A percentile compares a stretch with the other conserved stretches of the same genome.
These are phyloP conservation scores for Drosophila neotestacea DNA, from an alignment of 2,888 invertebrate genomes.

Conservation along the genomic window DNA sequence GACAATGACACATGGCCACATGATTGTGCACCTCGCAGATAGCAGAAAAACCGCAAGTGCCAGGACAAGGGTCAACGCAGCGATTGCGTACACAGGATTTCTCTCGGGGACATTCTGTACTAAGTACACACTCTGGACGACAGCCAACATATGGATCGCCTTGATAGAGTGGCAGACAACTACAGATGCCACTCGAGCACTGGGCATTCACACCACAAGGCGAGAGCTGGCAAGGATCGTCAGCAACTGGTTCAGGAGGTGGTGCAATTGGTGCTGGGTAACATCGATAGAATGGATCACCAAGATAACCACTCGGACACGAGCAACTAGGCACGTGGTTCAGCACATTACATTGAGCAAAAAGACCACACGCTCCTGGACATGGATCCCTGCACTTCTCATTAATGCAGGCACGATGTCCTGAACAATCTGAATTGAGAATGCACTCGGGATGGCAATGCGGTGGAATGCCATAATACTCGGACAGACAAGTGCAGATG, in stretches of 20 bases:
- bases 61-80: conserved; percentile 90
- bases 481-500: conserved; percentile 88
- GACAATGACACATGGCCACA: conserved; percentile 88
- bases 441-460: conserved; percentile 90
- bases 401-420: conserved; percentile 89
- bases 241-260: conserved; percentile 57
- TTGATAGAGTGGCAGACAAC: conserved; percentile 88
- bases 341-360: conserved; percentile 90
- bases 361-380: conserved; percentile 89
- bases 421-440: conserved; percentile 89
- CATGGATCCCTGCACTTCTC: conserved; percentile 91
- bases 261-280: conserved; percentile 82
- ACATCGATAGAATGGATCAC: conserved; percentile 89
- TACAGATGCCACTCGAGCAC: conserved; percentile 89
- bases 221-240: conserved; percentile 89
- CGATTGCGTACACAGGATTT: conserved; percentile 90
- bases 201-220: conserved; percentile 91
- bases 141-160: conserved; percentile 91
- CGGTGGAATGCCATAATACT: conserved; percentile 89
- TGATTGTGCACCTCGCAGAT: conserved; percentile 91
- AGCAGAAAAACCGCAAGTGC: conserved; percentile 90
- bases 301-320: conserved; percentile 88
- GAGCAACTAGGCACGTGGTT: conserved; percentile 90
- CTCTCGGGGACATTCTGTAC: conserved; percentile 89
- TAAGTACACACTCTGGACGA: conserved; percentile 90